These are phyloP conservation scores for Oreocharis arfaki DNA, from an alignment of 2,113 vertebrate species.

Conservation along the genomic window DNA sequence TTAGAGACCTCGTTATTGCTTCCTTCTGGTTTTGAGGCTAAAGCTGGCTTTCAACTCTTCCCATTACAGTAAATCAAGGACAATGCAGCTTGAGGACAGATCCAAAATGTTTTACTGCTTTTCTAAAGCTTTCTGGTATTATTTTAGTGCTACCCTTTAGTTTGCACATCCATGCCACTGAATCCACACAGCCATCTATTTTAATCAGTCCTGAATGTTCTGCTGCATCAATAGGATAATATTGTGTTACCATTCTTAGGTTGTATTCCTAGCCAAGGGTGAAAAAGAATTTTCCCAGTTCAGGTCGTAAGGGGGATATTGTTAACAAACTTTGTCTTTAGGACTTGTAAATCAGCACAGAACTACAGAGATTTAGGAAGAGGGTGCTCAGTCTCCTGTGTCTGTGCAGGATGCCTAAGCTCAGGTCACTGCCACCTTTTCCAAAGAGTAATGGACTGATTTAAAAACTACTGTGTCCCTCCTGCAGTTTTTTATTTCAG, in stretches of 20 bases:
- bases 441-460: not conserved
- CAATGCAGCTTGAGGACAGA: not conserved
- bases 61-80: not conserved
- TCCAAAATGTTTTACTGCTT: not conserved
- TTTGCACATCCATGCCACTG: not conserved
- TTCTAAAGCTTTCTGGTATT: not conserved
- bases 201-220: not conserved
- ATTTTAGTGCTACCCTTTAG: not conserved
- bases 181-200: not conserved
- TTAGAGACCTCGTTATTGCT: not conserved
- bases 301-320: not conserved
- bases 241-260: not conserved
- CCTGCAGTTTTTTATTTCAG: not conserved
- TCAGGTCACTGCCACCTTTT: not conserved
- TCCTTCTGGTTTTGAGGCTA: not conserved
- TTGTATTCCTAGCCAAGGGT: not conserved
- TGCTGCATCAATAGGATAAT: not conserved
- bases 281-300: not conserved
- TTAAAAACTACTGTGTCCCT: not conserved
- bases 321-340: not conserved
- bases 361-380: not conserved
- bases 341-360: not conserved
- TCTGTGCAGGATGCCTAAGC: not conserved
- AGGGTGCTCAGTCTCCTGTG: not conserved
- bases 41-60: not conserved